phyloP scores from a whole-genome alignment of 1,140 invertebrate species.

The Penaeus vannamei region DNA sequence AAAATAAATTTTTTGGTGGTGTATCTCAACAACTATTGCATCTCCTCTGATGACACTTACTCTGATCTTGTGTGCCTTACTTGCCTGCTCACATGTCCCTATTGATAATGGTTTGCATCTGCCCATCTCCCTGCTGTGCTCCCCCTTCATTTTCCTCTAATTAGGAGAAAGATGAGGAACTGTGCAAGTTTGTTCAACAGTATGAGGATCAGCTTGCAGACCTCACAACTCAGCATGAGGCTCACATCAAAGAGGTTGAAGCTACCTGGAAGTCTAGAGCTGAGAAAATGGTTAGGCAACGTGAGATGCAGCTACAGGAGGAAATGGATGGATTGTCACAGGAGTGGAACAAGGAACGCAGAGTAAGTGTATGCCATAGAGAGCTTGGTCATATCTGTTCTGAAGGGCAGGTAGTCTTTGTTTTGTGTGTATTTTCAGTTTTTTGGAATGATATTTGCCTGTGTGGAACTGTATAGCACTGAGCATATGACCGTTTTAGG shows the following conservation, averaged over 20 bases:
- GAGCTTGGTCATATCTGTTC: slow-evolving; percentile 44
- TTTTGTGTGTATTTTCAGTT: neutral
- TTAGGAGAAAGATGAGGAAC: slow-evolving; percentile 72
- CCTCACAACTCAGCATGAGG: slow-evolving; percentile 70
- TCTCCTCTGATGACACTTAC: neutral
- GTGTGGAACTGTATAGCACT: no score
- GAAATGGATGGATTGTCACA: slow-evolving; percentile 74
- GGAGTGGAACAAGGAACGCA: slow-evolving; percentile 76
- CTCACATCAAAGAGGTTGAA: slow-evolving; percentile 73
- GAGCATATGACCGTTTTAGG: no score
- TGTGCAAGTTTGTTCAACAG: slow-evolving; percentile 69
- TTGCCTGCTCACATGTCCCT: neutral
- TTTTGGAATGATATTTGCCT: no score
- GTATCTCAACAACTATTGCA: no score
- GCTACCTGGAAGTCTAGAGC: slow-evolving; percentile 68
- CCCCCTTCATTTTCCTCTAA: neutral
- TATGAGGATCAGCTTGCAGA: slow-evolving; percentile 72
- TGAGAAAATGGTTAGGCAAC: slow-evolving; percentile 68
- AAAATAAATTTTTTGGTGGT: no score
- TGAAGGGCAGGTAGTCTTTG: neutral
- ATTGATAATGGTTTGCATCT: neutral
- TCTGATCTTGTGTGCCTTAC: neutral
- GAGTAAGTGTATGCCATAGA: slow-evolving; percentile 70
- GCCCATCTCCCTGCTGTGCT: neutral
- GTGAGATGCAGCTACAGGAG: slow-evolving; percentile 72